Evolutionary conservation across 1,140 invertebrate genomes (phyloP).

Genomic region (Bombus ignitus): DNA sequence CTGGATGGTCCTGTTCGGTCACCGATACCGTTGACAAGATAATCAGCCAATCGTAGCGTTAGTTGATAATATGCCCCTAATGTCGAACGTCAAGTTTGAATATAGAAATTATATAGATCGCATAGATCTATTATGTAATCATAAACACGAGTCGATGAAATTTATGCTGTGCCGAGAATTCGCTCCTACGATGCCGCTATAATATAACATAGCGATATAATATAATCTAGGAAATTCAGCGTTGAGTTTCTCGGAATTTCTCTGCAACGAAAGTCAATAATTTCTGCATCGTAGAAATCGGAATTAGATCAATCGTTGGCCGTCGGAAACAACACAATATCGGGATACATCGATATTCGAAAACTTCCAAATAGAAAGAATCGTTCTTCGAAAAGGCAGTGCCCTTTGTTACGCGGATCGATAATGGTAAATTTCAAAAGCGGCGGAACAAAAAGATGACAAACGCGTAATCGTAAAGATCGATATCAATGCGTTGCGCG

Average conservation of each 20-base stretch:
- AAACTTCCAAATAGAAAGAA: not conserved
- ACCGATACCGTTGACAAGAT: not conserved
- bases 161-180: not conserved
- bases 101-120: not conserved
- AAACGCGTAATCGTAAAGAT: not conserved
- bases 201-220: no score
- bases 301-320: not conserved
- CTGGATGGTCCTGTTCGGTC: not conserved
- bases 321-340: not conserved
- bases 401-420: not conserved
- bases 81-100: no score
- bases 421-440: not conserved
- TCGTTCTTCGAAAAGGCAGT: not conserved
- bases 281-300: not conserved
- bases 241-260: not conserved
- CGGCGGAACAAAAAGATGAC: not conserved
- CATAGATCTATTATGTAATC: not conserved
- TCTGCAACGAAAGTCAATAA: not conserved
- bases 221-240: no score
- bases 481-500: not conserved
- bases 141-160: not conserved
- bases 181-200: no score
- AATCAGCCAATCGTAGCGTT: constrained; percentile 7
- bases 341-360: not conserved
- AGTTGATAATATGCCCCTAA: not conserved